Conservation (phyloP, 1,140 invertebrate species). For the Drosophila virilis region DNA sequence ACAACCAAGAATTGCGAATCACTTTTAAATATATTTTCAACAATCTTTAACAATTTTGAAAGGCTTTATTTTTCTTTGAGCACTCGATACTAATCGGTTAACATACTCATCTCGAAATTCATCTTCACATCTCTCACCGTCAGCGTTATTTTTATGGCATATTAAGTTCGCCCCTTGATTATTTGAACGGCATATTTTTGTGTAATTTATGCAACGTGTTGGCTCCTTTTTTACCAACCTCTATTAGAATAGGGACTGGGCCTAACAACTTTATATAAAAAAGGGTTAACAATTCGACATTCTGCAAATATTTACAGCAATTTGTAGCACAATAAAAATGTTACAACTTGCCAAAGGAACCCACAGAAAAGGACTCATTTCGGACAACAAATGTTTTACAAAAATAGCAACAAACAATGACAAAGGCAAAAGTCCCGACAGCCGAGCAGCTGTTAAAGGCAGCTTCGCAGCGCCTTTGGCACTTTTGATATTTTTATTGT, state of each 20-base stretch:
- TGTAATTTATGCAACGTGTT: slow-evolving; percentile 68
- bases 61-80: no score
- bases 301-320: slow-evolving; percentile 80
- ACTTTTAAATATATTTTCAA: not conserved
- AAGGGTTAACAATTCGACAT: slow-evolving; percentile 66
- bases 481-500: slow-evolving; percentile 76
- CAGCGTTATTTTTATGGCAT: slow-evolving; percentile 60
- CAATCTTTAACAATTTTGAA: no score
- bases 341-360: slow-evolving; percentile 47
- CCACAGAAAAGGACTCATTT: slow-evolving; percentile 68
- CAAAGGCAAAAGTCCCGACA: slow-evolving; percentile 38
- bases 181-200: slow-evolving; percentile 71
- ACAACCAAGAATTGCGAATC: not conserved
- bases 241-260: slow-evolving; percentile 28
- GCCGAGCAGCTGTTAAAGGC: slow-evolving; percentile 61
- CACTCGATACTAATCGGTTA: slow-evolving; percentile 18
- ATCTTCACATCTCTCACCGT: slow-evolving; percentile 13
- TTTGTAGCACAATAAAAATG: slow-evolving; percentile 79
- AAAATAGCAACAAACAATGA: slow-evolving; percentile 53
- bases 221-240: slow-evolving; percentile 39
- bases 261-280: slow-evolving; percentile 31
- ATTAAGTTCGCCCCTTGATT: slow-evolving; percentile 79
- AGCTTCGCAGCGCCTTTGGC: slow-evolving; percentile 8
- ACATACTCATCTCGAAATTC: slow-evolving; percentile 1
- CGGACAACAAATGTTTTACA: slow-evolving; percentile 74